Evolutionary conservation across 1,140 invertebrate genomes (phyloP).

Genomic region (Nephila pilipes): DNA sequence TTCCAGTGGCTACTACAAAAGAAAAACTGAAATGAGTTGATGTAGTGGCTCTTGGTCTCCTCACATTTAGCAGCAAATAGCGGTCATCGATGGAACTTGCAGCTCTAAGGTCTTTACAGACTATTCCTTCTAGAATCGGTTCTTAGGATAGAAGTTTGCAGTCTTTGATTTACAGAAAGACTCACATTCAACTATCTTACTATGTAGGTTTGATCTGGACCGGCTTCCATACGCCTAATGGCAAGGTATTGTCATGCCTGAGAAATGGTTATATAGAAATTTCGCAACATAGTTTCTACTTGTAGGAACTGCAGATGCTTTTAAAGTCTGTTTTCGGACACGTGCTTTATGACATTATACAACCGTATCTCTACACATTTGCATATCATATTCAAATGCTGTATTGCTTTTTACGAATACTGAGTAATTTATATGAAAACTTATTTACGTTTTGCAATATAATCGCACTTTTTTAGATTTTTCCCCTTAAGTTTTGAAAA

Average conservation of each 20-base stretch:
- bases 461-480: neutral
- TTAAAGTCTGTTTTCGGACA: neutral
- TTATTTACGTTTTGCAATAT: neutral
- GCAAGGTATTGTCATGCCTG: neutral
- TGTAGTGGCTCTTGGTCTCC: neutral
- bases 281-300: neutral
- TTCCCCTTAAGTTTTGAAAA: too few relatives aligned
- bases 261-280: neutral
- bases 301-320: too few relatives aligned
- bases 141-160: neutral
- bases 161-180: neutral
- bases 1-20: neutral
- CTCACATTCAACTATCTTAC: neutral
- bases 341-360: neutral
- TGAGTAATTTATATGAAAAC: neutral
- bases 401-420: neutral
- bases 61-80: neutral
- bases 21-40: neutral
- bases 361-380: neutral
- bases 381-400: neutral
- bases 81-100: neutral
- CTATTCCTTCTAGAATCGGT: neutral
- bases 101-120: neutral
- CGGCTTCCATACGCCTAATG: neutral
- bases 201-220: neutral